Conservation (phyloP, 1,140 invertebrate species). For the Ruditapes philippinarum region DNA sequence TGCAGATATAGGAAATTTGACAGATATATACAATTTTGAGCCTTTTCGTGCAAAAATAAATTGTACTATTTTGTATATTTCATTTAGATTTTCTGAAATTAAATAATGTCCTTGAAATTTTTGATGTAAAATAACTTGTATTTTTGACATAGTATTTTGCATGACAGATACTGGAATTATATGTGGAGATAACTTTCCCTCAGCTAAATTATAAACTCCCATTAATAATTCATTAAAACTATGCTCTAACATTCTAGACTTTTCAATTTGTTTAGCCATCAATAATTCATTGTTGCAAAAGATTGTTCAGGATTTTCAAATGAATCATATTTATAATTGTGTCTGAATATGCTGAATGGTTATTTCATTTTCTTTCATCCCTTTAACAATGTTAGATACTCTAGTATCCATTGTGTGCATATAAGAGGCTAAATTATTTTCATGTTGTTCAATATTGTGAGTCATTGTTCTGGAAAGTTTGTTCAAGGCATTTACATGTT, state of each 20-base stretch:
- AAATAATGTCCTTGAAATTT: not conserved
- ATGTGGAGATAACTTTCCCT: constrained; percentile 40
- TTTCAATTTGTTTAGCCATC: constrained; percentile 44
- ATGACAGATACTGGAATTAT: not conserved
- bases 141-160: not conserved
- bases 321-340: constrained; percentile 8
- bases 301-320: constrained; percentile 17
- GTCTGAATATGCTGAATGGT: not conserved
- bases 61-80: not conserved
- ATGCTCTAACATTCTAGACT: constrained; percentile 37
- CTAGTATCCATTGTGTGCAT: constrained; percentile 13
- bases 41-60: not conserved
- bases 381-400: constrained; percentile 24
- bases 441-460: constrained; percentile 2
- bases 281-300: constrained; percentile 13
- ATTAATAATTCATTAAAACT: constrained; percentile 18
- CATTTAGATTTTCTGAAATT: not conserved
- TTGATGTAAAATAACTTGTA: not conserved
- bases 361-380: constrained; percentile 26
- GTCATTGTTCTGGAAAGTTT: not conserved
- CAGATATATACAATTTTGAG: not conserved
- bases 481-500: constrained; percentile 16
- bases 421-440: constrained; percentile 44
- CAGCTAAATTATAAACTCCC: constrained; percentile 4
- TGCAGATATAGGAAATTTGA: not conserved